Evolutionary conservation across 2,797 vertebrate species (phyloP).

Genomic region (Scleropages formosus): DNA sequence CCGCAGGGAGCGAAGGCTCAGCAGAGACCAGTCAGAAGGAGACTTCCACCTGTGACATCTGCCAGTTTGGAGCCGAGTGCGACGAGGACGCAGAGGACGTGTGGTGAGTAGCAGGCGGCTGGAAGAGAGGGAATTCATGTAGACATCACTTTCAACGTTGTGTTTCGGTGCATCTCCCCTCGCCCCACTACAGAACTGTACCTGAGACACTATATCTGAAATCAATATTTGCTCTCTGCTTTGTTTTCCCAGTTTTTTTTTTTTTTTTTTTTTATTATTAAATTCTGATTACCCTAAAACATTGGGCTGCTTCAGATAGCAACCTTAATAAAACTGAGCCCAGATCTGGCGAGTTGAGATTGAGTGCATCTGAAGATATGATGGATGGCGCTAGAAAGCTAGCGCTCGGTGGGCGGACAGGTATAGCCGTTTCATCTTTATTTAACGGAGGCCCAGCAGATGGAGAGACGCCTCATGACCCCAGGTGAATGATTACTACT

Average conservation of each 20-base stretch:
- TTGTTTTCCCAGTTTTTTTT: slow-evolving; percentile 15
- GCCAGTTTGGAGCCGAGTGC: slow-evolving; percentile 97
- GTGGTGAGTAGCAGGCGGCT: slow-evolving; percentile 71
- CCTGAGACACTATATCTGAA: background rate
- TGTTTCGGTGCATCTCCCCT: background rate
- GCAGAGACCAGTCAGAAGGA: slow-evolving; percentile 94
- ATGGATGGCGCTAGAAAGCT: slow-evolving; percentile 20
- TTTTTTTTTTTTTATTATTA: slow-evolving; percentile 14
- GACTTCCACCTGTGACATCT: slow-evolving; percentile 97
- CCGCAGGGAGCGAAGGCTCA: slow-evolving; percentile 88
- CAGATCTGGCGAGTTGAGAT: slow-evolving; percentile 2
- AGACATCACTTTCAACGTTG: background rate
- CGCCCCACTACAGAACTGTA: background rate
- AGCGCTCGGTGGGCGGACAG: slow-evolving; percentile 4
- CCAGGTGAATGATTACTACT: slow-evolving; percentile 30
- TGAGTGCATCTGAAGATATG: slow-evolving; percentile 25
- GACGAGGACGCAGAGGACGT: slow-evolving; percentile 98
- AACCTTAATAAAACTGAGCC: slow-evolving; percentile 32
- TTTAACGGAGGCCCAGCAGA: slow-evolving; percentile 37
- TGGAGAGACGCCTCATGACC: slow-evolving; percentile 28
- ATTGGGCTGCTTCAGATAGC: background rate
- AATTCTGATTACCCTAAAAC: slow-evolving; percentile 28
- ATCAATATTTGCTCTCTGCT: background rate
- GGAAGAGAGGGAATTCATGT: background rate
- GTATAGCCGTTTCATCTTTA: slow-evolving; percentile 32